Evolutionary conservation across 2,113 vertebrate genomes (phyloP).

Genomic region (Cyanistes caeruleus): DNA sequence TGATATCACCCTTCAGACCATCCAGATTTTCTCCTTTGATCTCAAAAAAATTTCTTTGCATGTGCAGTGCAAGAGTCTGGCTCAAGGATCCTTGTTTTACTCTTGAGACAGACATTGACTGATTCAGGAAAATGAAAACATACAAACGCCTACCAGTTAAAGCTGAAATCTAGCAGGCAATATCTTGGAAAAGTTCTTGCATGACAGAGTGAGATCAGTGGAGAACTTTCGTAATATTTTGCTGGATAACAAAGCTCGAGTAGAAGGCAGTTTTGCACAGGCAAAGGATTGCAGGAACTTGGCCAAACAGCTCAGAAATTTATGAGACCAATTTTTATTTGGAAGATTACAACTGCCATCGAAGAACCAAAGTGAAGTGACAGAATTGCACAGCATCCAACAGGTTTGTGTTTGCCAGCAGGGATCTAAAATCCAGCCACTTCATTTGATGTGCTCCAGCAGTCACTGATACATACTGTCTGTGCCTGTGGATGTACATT

Average conservation of each 20-base stretch:
- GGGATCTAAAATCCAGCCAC: background rate
- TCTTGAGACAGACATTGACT: background rate
- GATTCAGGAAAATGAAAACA: background rate
- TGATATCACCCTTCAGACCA: constrained; percentile 8
- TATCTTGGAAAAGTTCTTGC: background rate
- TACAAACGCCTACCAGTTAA: background rate
- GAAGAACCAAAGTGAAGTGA: constrained; percentile 23
- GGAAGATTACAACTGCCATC: constrained; percentile 7
- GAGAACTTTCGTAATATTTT: constrained; percentile 4
- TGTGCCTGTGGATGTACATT: background rate
- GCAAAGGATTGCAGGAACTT: background rate
- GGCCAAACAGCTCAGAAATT: background rate
- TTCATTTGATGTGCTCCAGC: background rate
- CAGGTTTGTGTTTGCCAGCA: background rate
- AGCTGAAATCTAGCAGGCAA: background rate
- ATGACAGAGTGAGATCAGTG: constrained; percentile 1
- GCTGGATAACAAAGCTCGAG: background rate
- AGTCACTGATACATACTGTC: background rate
- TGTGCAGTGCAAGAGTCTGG: background rate
- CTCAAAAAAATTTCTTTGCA: background rate
- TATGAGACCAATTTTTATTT: background rate
- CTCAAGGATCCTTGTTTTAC: background rate
- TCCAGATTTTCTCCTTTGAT: constrained; percentile 9
- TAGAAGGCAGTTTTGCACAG: background rate
- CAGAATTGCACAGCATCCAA: constrained; percentile 32